These are phyloP conservation scores for Malacoraja senta DNA, from an alignment of 2,797 vertebrate species.

Conservation along the genomic window DNA sequence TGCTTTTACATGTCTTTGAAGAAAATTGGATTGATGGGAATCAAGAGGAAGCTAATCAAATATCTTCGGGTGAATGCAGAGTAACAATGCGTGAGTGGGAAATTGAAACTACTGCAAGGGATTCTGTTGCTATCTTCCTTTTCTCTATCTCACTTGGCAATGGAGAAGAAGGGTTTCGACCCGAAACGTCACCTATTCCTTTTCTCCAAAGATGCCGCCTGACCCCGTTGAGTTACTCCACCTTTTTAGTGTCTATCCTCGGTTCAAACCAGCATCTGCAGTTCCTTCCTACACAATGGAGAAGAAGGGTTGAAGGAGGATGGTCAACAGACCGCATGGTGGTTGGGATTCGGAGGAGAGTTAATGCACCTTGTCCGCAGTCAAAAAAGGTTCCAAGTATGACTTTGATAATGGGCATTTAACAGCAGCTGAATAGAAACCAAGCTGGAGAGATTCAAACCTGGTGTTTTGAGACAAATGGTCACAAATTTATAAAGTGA, in stretches of 20 bases:
- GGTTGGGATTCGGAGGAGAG: not conserved
- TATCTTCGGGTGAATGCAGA: not conserved
- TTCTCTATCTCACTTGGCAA: not conserved
- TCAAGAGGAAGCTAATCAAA: not conserved
- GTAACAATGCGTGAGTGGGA: not conserved
- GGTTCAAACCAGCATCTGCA: no score
- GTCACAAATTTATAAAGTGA: not conserved
- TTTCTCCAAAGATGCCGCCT: no score
- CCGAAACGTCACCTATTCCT: no score
- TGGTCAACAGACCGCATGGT: not conserved
- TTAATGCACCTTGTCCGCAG: not conserved
- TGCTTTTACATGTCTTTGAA: not conserved
- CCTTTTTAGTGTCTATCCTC: no score
- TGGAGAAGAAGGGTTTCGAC: no score
- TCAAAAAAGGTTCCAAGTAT: not conserved
- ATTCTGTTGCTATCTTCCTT: no score
- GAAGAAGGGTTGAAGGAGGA: not conserved
- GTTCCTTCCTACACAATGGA: not conserved
- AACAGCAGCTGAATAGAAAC: not conserved
- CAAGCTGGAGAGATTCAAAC: not conserved
- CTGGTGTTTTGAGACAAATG: not conserved
- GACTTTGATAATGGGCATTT: not conserved
- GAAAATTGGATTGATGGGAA: not conserved
- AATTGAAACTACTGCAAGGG: no score
- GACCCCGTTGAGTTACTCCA: no score